Conservation (phyloP, 1,140 invertebrate genomes). For the Cryptotermes secundus region DNA sequence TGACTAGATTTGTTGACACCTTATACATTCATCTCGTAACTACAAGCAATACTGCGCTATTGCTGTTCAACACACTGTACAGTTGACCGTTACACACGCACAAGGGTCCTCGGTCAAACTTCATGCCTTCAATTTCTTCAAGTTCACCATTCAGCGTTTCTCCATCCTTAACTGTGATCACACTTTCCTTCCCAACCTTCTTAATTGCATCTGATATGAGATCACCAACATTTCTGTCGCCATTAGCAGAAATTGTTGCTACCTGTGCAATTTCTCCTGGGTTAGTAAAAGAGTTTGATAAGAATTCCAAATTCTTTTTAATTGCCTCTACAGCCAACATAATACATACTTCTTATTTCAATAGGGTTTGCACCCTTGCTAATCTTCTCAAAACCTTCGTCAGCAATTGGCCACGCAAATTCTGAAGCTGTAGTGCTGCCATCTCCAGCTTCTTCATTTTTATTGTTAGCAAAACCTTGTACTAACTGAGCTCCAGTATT, state of each 20-base stretch:
- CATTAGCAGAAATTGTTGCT: constrained; percentile 99
- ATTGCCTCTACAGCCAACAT: constrained; percentile 95
- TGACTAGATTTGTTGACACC: too few species aligned
- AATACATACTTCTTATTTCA: constrained; percentile 91
- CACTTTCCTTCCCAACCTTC: constrained; percentile 93
- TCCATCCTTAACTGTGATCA: constrained; percentile 99
- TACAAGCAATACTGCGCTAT: too few species aligned
- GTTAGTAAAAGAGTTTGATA: constrained; percentile 94
- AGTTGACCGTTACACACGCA: too few species aligned
- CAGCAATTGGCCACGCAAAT: constrained; percentile 95
- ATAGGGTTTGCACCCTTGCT: constrained; percentile 98
- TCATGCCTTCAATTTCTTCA: constrained; percentile 99
- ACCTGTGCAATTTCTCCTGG: constrained; percentile 99
- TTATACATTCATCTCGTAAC: too few species aligned
- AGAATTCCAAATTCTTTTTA: constrained; percentile 82
- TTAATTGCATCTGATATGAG: constrained; percentile 99
- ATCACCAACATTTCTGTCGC: constrained; percentile 87
- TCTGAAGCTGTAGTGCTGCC: constrained; percentile 99
- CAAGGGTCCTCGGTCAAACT: constrained; percentile 98
- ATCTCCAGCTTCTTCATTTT: constrained; percentile 96
- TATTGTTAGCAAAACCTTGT: constrained; percentile 99
- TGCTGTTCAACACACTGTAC: too few species aligned
- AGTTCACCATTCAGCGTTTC: constrained; percentile 97
- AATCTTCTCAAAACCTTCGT: constrained; percentile 99
- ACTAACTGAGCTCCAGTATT: constrained; percentile 99